phyloP scores from a whole-genome alignment of 2,113 vertebrate species.

The Psammodynastes pulverulentus region DNA sequence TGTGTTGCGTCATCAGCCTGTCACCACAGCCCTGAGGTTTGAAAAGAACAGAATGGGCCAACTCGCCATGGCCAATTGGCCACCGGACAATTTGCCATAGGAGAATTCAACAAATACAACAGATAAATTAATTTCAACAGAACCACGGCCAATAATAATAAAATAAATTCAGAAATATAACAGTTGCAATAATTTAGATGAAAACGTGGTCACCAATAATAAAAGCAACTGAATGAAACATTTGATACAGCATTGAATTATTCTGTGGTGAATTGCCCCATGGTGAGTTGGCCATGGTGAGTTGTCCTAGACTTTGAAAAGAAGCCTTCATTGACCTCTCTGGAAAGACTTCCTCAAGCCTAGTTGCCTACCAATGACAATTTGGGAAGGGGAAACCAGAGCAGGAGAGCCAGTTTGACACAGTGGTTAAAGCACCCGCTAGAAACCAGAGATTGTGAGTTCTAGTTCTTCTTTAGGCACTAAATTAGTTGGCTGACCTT shows the following conservation, averaged over 20 bases:
- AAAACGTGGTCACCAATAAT: not conserved
- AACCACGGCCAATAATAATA: not conserved
- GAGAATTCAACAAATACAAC: not conserved
- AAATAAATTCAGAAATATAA: not conserved
- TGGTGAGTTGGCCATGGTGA: not conserved
- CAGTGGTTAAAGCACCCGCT: not conserved
- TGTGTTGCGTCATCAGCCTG: not conserved
- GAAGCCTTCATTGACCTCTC: not conserved
- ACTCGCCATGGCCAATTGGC: not conserved
- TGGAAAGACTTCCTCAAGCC: not conserved
- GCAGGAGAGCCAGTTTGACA: not conserved
- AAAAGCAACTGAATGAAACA: not conserved
- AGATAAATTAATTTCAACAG: not conserved
- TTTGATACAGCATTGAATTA: not conserved
- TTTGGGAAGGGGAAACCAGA: not conserved
- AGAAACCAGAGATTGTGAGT: not conserved
- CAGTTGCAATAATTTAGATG: not conserved
- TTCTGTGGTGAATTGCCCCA: not conserved
- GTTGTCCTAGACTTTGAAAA: not conserved
- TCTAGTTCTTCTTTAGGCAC: not conserved
- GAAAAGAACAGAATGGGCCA: not conserved
- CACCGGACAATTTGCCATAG: not conserved
- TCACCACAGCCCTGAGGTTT: not conserved
- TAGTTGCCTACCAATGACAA: not conserved
- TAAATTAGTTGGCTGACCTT: not conserved